Evolutionary conservation across 2,113 vertebrate species (phyloP).

Genomic region (Vulpes lagopus): DNA sequence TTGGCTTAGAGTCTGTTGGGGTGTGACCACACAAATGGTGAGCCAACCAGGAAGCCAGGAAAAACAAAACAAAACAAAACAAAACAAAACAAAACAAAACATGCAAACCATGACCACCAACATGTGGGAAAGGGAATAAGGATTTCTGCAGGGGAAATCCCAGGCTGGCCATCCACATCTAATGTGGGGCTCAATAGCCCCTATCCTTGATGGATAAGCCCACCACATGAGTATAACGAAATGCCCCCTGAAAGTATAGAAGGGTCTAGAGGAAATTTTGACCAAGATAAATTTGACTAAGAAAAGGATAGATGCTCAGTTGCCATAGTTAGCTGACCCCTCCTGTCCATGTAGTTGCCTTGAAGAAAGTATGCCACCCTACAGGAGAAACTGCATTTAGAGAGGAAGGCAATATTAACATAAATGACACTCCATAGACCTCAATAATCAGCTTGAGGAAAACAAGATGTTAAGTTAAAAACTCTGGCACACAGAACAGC

Average conservation of each 20-base stretch:
- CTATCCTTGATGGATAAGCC: not conserved
- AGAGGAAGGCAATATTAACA: not conserved
- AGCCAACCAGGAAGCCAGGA: not conserved
- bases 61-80: no score
- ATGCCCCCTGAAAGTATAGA: not conserved
- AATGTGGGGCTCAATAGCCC: not conserved
- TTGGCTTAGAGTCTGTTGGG: not conserved
- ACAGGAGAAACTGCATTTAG: not conserved
- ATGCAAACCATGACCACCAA: not conserved
- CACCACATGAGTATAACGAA: not conserved
- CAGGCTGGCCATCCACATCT: not conserved
- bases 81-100: no score
- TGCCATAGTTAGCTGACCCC: not conserved
- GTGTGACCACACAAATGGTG: not conserved
- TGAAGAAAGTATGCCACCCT: not conserved
- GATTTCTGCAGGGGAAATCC: not conserved
- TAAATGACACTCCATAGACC: not conserved
- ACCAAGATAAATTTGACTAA: not conserved
- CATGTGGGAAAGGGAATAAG: not conserved
- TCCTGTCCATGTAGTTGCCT: not conserved
- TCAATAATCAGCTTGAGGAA: not conserved
- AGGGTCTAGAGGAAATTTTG: not conserved
- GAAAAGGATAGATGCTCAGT: not conserved
- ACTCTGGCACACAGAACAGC: not conserved
- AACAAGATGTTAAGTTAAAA: not conserved